Evolutionary conservation across 2,888 invertebrate genomes (phyloP).

Genomic region (Erebia palarica): DNA sequence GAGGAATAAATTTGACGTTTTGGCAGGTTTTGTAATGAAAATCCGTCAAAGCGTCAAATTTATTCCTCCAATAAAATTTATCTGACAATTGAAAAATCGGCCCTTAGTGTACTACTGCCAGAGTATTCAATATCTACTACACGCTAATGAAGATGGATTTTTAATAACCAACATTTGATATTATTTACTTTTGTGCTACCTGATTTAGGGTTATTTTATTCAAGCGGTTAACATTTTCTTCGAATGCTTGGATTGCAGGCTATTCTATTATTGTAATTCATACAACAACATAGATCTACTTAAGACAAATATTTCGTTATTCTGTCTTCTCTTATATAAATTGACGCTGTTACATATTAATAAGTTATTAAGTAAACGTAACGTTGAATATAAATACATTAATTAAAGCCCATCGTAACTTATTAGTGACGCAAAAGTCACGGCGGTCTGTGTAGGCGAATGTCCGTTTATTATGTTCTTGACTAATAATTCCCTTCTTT

Average conservation of each 20-base stretch:
- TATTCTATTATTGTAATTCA: slow-evolving; percentile 1
- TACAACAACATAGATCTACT: neutral
- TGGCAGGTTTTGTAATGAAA: too few relatives aligned
- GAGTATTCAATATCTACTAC: too few relatives aligned
- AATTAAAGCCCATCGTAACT: neutral
- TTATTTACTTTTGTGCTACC: neutral
- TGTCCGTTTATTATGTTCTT: too few relatives aligned
- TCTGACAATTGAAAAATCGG: too few relatives aligned
- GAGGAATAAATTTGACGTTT: too few relatives aligned
- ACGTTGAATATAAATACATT: slow-evolving; percentile 19
- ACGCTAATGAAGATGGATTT: neutral
- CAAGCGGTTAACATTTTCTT: slow-evolving; percentile 9
- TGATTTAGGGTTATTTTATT: slow-evolving; percentile 9
- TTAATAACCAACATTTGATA: neutral
- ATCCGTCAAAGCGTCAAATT: too few relatives aligned
- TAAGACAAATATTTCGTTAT: slow-evolving; percentile 8
- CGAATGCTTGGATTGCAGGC: neutral
- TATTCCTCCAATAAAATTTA: too few relatives aligned
- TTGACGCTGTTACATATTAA: slow-evolving; percentile 22
- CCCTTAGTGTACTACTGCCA: too few relatives aligned
- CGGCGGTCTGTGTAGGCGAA: neutral
- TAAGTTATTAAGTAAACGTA: slow-evolving; percentile 19
- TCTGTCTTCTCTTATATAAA: neutral
- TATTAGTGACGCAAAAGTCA: slow-evolving; percentile 1
- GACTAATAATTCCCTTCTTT: too few relatives aligned